A percentile compares a stretch with the other conserved stretches of the same genome.
Evolutionary conservation across 2,113 vertebrate genomes (phyloP).

Genomic region (Peucedramus taeniatus): DNA sequence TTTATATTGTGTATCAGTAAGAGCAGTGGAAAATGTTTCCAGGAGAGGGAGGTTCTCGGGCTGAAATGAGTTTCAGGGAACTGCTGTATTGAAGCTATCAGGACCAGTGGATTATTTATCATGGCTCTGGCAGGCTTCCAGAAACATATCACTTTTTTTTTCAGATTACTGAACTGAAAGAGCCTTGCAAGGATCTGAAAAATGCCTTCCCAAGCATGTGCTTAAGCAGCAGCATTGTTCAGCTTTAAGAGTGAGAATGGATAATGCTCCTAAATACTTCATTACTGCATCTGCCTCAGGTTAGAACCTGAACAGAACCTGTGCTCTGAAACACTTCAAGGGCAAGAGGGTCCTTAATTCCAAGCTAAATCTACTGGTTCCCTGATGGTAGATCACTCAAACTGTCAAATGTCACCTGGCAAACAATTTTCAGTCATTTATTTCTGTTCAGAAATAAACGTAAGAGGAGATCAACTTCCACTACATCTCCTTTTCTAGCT

Average conservation of each 20-base stretch:
- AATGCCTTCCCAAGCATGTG: neutral
- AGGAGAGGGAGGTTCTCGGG: neutral
- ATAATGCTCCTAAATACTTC: neutral
- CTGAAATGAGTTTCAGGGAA: constrained; percentile 8
- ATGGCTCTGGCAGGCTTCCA: neutral
- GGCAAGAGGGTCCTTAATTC: neutral
- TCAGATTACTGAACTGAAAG: neutral
- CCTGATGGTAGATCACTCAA: neutral
- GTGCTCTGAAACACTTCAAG: neutral
- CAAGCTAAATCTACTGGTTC: neutral
- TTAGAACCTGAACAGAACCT: neutral
- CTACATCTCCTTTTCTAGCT: neutral
- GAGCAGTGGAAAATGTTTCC: neutral
- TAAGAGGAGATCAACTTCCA: neutral
- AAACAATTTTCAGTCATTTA: neutral
- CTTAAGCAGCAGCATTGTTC: neutral
- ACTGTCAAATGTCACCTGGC: neutral
- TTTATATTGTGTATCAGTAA: neutral
- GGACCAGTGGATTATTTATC: constrained; percentile 43
- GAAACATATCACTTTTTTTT: neutral
- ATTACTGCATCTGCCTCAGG: neutral
- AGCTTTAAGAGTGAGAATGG: neutral
- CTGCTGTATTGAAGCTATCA: neutral
- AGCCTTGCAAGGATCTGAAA: neutral
- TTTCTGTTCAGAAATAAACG: neutral